phyloP scores from a whole-genome alignment of 1,140 invertebrate genomes.

The Lycorma delicatula region DNA sequence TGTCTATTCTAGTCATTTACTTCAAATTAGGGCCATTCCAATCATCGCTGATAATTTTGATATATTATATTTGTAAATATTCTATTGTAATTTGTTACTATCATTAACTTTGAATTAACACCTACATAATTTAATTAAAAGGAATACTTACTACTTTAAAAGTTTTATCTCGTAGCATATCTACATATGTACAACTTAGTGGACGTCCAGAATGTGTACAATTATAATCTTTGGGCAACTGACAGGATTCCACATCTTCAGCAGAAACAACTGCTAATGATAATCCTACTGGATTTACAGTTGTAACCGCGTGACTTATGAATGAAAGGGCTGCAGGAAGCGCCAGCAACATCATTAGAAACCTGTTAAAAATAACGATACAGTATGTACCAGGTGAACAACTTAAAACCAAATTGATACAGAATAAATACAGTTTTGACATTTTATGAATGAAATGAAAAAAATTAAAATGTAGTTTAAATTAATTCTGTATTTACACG shows the following conservation, averaged over 20 bases:
- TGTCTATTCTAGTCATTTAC: no score
- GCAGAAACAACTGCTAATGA: conserved; percentile 46
- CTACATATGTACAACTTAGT: conserved; percentile 67
- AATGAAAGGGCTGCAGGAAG: conserved; percentile 52
- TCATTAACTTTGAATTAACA: no score
- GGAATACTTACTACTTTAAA: conserved; percentile 44
- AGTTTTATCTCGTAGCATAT: conserved; percentile 52
- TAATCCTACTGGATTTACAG: conserved; percentile 43
- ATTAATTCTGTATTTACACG: no score
- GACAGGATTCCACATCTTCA: conserved; percentile 32
- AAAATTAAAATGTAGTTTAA: no score
- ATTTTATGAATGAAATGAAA: no score
- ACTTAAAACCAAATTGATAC: conserved; percentile 41
- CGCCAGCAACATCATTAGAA: conserved; percentile 50
- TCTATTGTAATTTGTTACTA: no score
- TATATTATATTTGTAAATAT: no score
- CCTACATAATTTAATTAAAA: no score
- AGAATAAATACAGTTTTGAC: no score
- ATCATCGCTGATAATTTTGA: no score
- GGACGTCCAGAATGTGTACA: conserved; percentile 48
- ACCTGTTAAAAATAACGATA: conserved; percentile 28
- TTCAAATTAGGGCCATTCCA: no score
- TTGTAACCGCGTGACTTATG: conserved; percentile 42
- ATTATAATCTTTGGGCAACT: conserved; percentile 36
- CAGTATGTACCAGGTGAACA: no score